These are phyloP conservation scores for Eubasilissa splendida DNA, from an alignment of 2,888 invertebrate species.

Conservation along the genomic window DNA sequence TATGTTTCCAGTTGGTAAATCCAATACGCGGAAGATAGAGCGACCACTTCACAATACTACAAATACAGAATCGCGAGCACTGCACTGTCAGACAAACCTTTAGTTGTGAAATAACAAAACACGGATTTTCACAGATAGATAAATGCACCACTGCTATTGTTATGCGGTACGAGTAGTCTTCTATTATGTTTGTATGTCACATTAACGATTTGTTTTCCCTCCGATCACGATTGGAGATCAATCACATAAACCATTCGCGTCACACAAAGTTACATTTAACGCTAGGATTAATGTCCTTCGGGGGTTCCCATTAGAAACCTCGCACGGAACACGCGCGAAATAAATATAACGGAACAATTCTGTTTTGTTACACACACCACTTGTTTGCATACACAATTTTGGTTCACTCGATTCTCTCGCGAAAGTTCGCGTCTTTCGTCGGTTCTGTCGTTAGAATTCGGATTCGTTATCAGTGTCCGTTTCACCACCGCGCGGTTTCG, in stretches of 20 bases:
- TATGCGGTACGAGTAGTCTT: conserved; percentile 19
- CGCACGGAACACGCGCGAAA: background rate
- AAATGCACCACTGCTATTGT: conserved; percentile 15
- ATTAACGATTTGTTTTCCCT: conserved; percentile 43
- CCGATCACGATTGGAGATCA: conserved; percentile 39
- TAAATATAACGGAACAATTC: background rate
- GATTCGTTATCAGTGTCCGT: conserved; percentile 22
- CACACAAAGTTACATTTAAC: conserved; percentile 26
- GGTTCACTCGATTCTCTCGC: conserved; percentile 11
- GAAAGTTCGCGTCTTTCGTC: conserved; percentile 14
- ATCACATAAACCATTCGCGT: conserved; percentile 22
- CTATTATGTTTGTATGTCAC: conserved; percentile 45
- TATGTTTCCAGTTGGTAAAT: conserved; percentile 32
- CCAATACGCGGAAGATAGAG: background rate
- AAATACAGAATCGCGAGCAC: conserved; percentile 4
- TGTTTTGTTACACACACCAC: conserved; percentile 11
- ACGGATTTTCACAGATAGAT: conserved; percentile 9
- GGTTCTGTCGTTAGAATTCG: conserved; percentile 6
- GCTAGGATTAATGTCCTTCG: background rate
- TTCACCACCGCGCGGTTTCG: conserved; percentile 26
- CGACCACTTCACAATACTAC: conserved; percentile 28
- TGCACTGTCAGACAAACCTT: conserved; percentile 30
- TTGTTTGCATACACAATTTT: conserved; percentile 34
- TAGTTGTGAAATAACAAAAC: background rate
- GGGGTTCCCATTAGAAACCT: conserved; percentile 24